These are phyloP conservation scores for Platysternon megacephalum DNA, from an alignment of 2,113 vertebrate genomes.

Conservation along the genomic window DNA sequence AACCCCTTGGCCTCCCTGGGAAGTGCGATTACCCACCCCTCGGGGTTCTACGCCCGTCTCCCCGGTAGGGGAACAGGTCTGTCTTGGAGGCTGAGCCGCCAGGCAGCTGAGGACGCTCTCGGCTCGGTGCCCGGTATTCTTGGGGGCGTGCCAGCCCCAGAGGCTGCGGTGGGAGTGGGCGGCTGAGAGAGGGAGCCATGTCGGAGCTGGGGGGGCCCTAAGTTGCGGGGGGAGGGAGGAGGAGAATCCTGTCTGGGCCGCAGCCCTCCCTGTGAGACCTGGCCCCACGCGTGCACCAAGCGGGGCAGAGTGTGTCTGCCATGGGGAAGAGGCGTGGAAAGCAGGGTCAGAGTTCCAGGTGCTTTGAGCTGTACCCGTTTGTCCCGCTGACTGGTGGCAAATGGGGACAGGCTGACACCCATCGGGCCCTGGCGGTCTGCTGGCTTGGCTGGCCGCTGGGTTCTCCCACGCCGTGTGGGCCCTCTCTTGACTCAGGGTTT, in stretches of 20 bases:
- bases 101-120: background rate
- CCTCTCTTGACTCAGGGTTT: accelerated
- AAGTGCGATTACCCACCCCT: background rate
- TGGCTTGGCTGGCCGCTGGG: background rate
- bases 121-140: background rate
- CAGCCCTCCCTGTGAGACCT: too few relatives aligned
- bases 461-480: accelerated
- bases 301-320: background rate
- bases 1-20: background rate
- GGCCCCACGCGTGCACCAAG: too few relatives aligned
- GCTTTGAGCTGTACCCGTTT: accelerated
- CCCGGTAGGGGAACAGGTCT: background rate
- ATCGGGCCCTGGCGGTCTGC: background rate
- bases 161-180: too few relatives aligned
- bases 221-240: background rate
- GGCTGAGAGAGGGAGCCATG: background rate
- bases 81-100: background rate
- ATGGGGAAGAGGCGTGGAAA: accelerated
- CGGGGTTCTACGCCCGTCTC: background rate
- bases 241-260: background rate
- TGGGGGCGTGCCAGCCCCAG: background rate
- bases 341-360: background rate
- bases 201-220: background rate
- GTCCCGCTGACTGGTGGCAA: background rate
- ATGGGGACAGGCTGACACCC: background rate